Evolutionary conservation across 2,797 vertebrate species (phyloP), one percentile per base, ranked within the genome.

Genomic region (Silurus lanzhouensis): DNA sequence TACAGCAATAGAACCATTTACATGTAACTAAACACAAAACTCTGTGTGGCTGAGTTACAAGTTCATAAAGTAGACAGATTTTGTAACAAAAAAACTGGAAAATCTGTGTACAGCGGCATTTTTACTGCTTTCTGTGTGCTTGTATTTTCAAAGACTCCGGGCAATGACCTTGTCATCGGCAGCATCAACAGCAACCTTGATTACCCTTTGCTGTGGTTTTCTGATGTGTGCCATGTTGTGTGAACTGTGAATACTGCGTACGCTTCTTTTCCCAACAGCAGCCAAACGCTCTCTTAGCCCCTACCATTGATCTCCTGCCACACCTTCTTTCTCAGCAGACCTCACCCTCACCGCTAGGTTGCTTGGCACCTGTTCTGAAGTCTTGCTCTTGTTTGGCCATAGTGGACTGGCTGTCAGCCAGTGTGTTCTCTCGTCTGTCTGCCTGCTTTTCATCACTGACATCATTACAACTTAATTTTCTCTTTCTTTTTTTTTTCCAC

Each of bases 381-480:
- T 58, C 87, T 84, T 84, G 71, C 79, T 88, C 70, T 84, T 77
- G 67, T 64, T 78, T 67, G 66, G 81, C 67, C 44, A 68, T 83
- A 84, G 83, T 68, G 57, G 82, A 77, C 71, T 76, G 63, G 68
- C 31, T 61, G 78, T 78, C 84, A 38, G 77, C 86, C 81, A 74
- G 25, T 38, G 46, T 63, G 70, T 84, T 84, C 86, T 74, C 31
- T 67, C 70, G 75, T 81, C 86, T 71, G 74, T 83, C 84, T 83
- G 87, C 44, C 87, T 63, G 81, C 74, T 77, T 90, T 84, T 87
- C 89, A 90, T 88, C 87, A 71, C 57, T 90, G 89, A 90, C 89
- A 88, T 90, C 82, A 84, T 84, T 81, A 86, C 84, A 82, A 58
- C 80, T 82, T 81, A n/a, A 84, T 87, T 88, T 44, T 77, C 57